Conservation (phyloP, 2,113 vertebrate species). For the Sisor rabdophorus region DNA sequence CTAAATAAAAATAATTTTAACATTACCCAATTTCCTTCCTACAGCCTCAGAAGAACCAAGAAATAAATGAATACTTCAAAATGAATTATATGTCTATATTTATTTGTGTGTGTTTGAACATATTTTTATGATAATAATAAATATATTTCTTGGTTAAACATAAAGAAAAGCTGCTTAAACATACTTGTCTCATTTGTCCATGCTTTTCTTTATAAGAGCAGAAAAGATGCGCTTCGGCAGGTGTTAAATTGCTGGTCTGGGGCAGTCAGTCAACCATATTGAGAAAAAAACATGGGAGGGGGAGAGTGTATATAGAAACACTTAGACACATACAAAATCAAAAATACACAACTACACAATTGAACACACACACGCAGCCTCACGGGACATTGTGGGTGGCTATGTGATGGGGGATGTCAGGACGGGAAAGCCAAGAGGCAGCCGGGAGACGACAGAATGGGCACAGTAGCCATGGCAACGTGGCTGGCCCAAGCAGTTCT, state of each 20-base stretch:
- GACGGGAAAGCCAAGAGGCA: conserved; percentile 66
- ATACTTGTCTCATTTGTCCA: background rate
- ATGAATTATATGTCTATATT: background rate
- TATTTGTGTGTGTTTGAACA: too few species aligned
- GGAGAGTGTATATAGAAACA: conserved; percentile 46
- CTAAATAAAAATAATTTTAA: background rate
- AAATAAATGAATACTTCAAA: background rate
- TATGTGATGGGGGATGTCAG: conserved; percentile 57
- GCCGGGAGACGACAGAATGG: conserved; percentile 70
- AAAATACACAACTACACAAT: conserved; percentile 59
- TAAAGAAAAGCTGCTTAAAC: background rate
- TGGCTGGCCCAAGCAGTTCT: conserved; percentile 71
- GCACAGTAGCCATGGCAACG: conserved; percentile 75
- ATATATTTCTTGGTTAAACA: background rate
- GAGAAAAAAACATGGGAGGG: conserved; percentile 43
- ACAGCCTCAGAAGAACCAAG: background rate
- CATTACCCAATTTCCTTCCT: background rate
- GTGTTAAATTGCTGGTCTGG: conserved; percentile 59
- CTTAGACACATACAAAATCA: conserved; percentile 62
- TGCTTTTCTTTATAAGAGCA: conserved; percentile 22
- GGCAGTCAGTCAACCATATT: conserved; percentile 33
- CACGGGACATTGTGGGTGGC: conserved; percentile 59
- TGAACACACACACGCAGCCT: conserved; percentile 61
- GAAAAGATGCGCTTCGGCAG: conserved; percentile 51
- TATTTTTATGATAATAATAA: background rate